These are phyloP conservation scores for Lagorchestes hirsutus DNA, from an alignment of 2,797 vertebrate genomes.

Conservation along the genomic window DNA sequence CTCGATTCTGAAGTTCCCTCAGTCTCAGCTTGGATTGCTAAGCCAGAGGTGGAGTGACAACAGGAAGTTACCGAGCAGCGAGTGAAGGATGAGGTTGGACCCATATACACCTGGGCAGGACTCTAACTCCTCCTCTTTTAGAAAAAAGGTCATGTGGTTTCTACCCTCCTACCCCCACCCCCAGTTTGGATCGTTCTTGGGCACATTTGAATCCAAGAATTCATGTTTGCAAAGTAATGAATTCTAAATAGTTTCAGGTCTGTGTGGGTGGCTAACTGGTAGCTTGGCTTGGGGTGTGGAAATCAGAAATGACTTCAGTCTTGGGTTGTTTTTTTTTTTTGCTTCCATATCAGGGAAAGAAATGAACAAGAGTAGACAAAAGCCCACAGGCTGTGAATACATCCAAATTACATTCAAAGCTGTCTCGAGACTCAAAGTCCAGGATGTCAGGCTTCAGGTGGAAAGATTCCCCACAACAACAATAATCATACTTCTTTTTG, in stretches of 20 bases:
- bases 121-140: constrained; percentile 77
- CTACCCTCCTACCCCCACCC: constrained; percentile 44
- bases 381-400: neutral
- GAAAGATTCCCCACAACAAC: neutral
- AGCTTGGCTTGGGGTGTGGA: constrained; percentile 76
- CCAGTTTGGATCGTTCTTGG: neutral
- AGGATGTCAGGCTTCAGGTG: neutral
- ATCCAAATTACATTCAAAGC: neutral
- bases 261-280: constrained; percentile 73
- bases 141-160: constrained; percentile 77
- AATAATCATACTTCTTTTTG: neutral
- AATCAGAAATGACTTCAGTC: constrained; percentile 64
- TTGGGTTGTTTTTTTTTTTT: neutral
- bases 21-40: neutral
- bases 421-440: neutral
- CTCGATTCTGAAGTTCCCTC: constrained; percentile 38
- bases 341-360: constrained; percentile 39
- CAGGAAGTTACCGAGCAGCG: constrained; percentile 81
- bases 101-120: constrained; percentile 37
- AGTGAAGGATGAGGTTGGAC: constrained; percentile 61
- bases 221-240: constrained; percentile 76
- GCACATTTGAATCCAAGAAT: constrained; percentile 48
- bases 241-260: constrained; percentile 75
- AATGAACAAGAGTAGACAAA: constrained; percentile 40
- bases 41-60: constrained; percentile 77